Conservation (phyloP, 1,140 invertebrate species). For the Uloborus diversus region DNA sequence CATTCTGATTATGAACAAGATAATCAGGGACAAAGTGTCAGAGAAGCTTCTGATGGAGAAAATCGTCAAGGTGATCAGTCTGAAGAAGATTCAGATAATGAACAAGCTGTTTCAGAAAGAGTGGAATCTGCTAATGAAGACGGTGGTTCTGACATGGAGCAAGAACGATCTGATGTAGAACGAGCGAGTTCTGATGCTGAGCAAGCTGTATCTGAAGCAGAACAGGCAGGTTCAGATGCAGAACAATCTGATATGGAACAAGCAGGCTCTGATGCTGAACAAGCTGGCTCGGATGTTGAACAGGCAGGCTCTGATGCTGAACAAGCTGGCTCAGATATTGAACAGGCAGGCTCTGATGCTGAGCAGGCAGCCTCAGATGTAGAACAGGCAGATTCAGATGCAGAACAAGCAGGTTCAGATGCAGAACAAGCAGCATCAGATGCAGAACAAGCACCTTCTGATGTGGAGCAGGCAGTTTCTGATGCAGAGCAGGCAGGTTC, state of each 20-base stretch:
- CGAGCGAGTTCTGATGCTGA: neutral
- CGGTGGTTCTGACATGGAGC: neutral
- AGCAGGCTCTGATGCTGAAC: neutral
- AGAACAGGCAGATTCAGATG: neutral
- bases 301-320: neutral
- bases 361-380: neutral
- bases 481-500: slow-evolving; percentile 17
- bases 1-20: too few species aligned
- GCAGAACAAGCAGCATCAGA: slow-evolving; percentile 2
- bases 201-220: neutral
- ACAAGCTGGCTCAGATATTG: neutral
- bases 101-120: neutral
- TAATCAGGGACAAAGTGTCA: too few species aligned
- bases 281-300: slow-evolving; percentile 13
- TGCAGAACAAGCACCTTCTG: slow-evolving; percentile 3
- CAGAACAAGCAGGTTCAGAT: neutral
- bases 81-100: slow-evolving; percentile 4
- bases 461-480: slow-evolving; percentile 11
- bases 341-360: neutral
- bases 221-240: neutral
- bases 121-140: neutral
- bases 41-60: neutral
- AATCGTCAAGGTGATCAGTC: neutral
- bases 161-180: slow-evolving; percentile 8
- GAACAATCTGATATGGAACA: neutral